Percentiles rank a stretch among this genome's conserved stretches.
Evolutionary conservation across 2,113 vertebrate genomes (phyloP).

Genomic region (Potamarius usumacintae): DNA sequence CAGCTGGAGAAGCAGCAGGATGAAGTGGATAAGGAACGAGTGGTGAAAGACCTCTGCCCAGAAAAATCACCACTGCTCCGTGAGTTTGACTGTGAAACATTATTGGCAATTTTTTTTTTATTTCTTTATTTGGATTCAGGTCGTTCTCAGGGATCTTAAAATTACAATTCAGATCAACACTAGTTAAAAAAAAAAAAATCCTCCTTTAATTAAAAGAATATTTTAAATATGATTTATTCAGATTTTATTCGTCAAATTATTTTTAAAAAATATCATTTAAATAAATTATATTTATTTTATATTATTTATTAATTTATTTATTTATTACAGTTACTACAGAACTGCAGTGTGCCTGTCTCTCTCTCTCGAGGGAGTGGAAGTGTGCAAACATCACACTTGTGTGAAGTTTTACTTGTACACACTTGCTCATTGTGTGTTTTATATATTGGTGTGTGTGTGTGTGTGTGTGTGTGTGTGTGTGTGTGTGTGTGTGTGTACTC

Average conservation of each 20-base stretch:
- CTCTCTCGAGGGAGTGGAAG: slow-evolving; percentile 2
- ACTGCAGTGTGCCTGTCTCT: not conserved
- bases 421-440: not conserved
- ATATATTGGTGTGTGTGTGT: not conserved
- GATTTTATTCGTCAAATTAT: too few relatives aligned
- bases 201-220: not conserved
- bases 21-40: slow-evolving; percentile 30
- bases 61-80: slow-evolving; percentile 67
- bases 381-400: slow-evolving; percentile 34
- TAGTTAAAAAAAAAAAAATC: not conserved
- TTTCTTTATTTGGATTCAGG: not conserved
- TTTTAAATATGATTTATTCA: too few relatives aligned
- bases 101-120: not conserved
- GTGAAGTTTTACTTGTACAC: not conserved
- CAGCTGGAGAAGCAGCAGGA: not conserved
- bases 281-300: too few relatives aligned
- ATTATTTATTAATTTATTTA: too few relatives aligned
- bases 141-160: not conserved
- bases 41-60: slow-evolving; percentile 59
- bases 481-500: not conserved
- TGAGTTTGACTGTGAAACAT: slow-evolving; percentile 57
- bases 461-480: not conserved
- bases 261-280: too few relatives aligned
- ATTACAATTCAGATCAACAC: not conserved
- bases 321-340: not conserved